These are phyloP conservation scores for Cyclophora punctaria DNA, from an alignment of 2,888 invertebrate genomes.

Conservation along the genomic window DNA sequence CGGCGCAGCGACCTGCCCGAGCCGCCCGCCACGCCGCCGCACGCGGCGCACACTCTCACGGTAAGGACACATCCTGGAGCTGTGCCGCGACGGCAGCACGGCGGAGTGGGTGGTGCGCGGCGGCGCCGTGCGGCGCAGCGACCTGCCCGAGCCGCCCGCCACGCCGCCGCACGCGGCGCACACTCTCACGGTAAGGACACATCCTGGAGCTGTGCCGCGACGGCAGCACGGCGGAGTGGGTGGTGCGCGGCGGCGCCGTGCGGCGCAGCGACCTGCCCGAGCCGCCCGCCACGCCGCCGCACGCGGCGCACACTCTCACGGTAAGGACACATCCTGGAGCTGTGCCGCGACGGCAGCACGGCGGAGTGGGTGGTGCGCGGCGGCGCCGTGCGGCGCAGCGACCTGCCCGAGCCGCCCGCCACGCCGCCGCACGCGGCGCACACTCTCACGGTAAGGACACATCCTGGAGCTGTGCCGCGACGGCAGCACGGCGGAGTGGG, in stretches of 20 bases:
- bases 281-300: conserved; percentile 78
- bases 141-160: conserved; percentile 76
- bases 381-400: conserved; percentile 66
- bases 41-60: conserved; percentile 44
- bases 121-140: conserved; percentile 66
- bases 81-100: conserved; percentile 75
- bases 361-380: conserved; percentile 77
- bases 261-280: conserved; percentile 72
- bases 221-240: conserved; percentile 77
- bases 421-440: conserved; percentile 73
- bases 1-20: conserved; percentile 72
- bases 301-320: conserved; percentile 44
- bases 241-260: conserved; percentile 68
- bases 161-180: conserved; percentile 73
- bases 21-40: conserved; percentile 78
- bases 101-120: conserved; percentile 77
- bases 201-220: conserved; percentile 77
- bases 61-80: too few relatives aligned
- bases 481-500: conserved; percentile 77
- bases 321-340: too few relatives aligned
- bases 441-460: conserved; percentile 46
- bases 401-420: conserved; percentile 76
- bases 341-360: conserved; percentile 75
- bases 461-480: conserved; percentile 77
- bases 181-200: conserved; percentile 46